A percentile compares a stretch with the other conserved stretches of the same genome.
Evolutionary conservation across 2,113 vertebrate species (phyloP).

Genomic region (Perca schrenkii): DNA sequence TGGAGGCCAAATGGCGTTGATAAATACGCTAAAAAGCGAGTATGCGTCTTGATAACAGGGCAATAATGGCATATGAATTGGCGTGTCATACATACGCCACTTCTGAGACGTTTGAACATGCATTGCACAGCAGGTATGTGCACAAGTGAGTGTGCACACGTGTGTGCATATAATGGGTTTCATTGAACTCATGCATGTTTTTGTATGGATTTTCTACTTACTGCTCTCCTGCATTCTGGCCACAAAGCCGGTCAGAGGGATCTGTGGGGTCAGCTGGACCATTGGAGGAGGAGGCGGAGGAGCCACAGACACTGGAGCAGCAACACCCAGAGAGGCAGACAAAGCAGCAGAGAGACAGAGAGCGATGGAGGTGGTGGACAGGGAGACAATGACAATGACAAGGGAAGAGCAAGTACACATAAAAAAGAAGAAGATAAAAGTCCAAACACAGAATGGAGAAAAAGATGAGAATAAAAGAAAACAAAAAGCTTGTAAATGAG

Average conservation of each 20-base stretch:
- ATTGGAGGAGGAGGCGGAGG: slow-evolving; percentile 97
- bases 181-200: background rate
- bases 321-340: slow-evolving; percentile 76
- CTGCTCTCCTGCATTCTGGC: slow-evolving; percentile 99
- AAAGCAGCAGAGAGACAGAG: slow-evolving; percentile 48
- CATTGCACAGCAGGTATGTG: background rate
- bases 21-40: too few relatives aligned
- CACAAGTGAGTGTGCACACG: background rate
- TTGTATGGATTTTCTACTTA: slow-evolving; percentile 86
- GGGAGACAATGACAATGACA: slow-evolving; percentile 8
- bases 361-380: slow-evolving; percentile 46
- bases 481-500: slow-evolving; percentile 58
- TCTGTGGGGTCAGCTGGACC: slow-evolving; percentile 99
- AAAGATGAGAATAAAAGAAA: background rate
- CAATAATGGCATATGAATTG: too few relatives aligned
- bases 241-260: slow-evolving; percentile 99
- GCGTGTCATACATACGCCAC: too few relatives aligned
- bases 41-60: too few relatives aligned
- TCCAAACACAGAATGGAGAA: slow-evolving; percentile 11
- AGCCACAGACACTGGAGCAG: slow-evolving; percentile 94
- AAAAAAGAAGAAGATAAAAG: background rate
- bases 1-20: too few relatives aligned
- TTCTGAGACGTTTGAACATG: background rate
- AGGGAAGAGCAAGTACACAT: slow-evolving; percentile 17
- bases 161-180: background rate